Evolutionary conservation across 92 coral and sea anemone genomes (phyloP), one percentile per base, ranked within the genome.

Genomic region (Hydrozoanthus gracilis): DNA sequence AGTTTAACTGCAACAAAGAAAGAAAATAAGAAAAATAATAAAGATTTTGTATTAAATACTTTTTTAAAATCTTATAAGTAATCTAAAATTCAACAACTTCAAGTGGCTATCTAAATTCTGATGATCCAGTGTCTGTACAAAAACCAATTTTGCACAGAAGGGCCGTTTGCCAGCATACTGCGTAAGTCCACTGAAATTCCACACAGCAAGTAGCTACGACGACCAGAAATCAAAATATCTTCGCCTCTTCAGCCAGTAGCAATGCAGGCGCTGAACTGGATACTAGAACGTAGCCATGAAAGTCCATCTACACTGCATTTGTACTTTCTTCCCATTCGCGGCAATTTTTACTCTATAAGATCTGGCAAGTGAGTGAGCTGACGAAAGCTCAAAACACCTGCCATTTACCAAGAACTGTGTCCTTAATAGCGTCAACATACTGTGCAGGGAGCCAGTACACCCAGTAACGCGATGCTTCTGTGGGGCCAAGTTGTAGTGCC

Each of bases 391-490:
- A 97, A 87, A 97, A 97, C 8, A 98, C 95, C 82, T 97, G 99
- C 99, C 99, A 97, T 90, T 97, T 97, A 18, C 99, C 99, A 15
- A 97, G 92, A 44, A 97, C 92, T 16, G 98, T 97, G 89, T 97
- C 99, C 87, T 95, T 97, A 44, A 97, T 97, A 10, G 99, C 98
- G 82, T 95, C 98, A 52, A 95, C 98, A 67, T 93, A 97, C 71
- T 97, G 99, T 4, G 99, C 98, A 6, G 99, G 99, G 3, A 97
- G 98, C 99, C 99, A 97, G 74, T 97, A 97, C 3, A 97, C 82
- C 99, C 99, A 97, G 82, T 97, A 97, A 5, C 99, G 87, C 14
- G 99, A 97, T 1, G 99, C 99, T 82, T 97, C 99, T 8, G 99
- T 97, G 8, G 99, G 99, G 15, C 99, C 99, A 44, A 97, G 91